Conservation (phyloP, 1,140 invertebrate genomes). For the Hirudo medicinalis region DNA sequence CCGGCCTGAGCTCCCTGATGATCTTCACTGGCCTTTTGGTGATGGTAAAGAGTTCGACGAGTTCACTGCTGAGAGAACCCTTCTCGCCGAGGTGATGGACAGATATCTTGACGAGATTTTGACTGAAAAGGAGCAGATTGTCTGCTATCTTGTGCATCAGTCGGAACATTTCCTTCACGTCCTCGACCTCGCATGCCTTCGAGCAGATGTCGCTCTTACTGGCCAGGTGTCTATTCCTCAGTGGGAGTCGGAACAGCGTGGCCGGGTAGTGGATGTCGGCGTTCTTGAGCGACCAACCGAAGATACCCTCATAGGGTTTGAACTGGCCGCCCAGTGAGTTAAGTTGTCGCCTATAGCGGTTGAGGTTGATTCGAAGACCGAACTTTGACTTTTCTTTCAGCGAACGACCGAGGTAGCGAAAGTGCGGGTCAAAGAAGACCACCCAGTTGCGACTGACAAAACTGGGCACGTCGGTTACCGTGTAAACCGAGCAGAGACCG, state of each 20-base stretch:
- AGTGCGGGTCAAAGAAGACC: conserved; percentile 38
- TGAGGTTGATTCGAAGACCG: conserved; percentile 31
- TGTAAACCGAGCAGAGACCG: conserved; percentile 35
- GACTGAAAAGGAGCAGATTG: conserved; percentile 34
- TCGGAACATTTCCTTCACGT: conserved; percentile 29
- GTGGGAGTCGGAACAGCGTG: conserved; percentile 34
- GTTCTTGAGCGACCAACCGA: conserved; percentile 26
- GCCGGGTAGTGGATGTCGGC: conserved; percentile 25
- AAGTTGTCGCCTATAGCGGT: conserved; percentile 26
- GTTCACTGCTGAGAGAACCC: background rate
- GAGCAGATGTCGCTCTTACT: conserved; percentile 31
- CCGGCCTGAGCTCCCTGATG: conserved; percentile 19
- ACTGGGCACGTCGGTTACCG: conserved; percentile 35
- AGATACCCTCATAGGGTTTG: conserved; percentile 31
- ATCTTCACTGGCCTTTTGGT: conserved; percentile 20
- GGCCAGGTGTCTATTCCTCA: conserved; percentile 29
- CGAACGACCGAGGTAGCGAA: conserved; percentile 28
- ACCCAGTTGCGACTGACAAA: conserved; percentile 31
- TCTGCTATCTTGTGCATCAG: conserved; percentile 29
- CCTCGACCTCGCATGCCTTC: conserved; percentile 26
- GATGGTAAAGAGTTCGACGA: conserved; percentile 19
- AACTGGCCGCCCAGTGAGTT: conserved; percentile 29
- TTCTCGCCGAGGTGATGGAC: conserved; percentile 28
- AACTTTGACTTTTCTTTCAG: conserved; percentile 26
- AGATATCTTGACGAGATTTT: conserved; percentile 31